Conservation (phyloP, 2,113 vertebrate genomes). For the Centropus unirufus region DNA sequence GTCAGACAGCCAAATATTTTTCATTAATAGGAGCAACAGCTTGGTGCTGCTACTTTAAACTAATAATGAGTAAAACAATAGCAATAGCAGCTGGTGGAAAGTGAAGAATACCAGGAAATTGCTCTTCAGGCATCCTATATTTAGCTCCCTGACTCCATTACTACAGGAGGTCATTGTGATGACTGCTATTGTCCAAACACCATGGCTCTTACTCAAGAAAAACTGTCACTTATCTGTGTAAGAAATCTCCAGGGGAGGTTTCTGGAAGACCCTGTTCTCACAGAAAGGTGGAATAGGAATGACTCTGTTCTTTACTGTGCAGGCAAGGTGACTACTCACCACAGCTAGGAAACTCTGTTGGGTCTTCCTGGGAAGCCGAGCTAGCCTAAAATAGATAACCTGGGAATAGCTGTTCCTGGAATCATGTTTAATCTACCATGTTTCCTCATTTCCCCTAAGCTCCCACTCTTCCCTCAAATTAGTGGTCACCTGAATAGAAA, state of each 20-base stretch:
- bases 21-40: neutral
- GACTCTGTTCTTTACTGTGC: neutral
- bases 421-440: neutral
- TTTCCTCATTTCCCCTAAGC: neutral
- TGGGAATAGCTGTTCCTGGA: slow-evolving; percentile 13
- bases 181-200: neutral
- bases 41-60: neutral
- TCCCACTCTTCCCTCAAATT: neutral
- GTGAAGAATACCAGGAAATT: slow-evolving; percentile 64
- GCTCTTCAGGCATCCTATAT: slow-evolving; percentile 24
- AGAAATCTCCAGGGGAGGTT: neutral
- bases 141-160: neutral
- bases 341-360: neutral
- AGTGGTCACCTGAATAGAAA: neutral
- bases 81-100: slow-evolving; percentile 44
- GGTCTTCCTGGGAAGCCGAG: neutral
- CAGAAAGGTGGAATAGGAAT: neutral
- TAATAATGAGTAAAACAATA: slow-evolving; percentile 30
- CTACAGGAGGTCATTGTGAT: neutral
- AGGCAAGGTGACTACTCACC: neutral
- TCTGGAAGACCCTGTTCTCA: neutral
- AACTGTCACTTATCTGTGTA: neutral
- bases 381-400: neutral
- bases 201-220: neutral
- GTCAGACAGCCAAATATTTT: slow-evolving; percentile 16